Base-by-base conservation (phyloP, 2,113 vertebrate genomes). In the Hymenochirus boettgeri region DNA sequence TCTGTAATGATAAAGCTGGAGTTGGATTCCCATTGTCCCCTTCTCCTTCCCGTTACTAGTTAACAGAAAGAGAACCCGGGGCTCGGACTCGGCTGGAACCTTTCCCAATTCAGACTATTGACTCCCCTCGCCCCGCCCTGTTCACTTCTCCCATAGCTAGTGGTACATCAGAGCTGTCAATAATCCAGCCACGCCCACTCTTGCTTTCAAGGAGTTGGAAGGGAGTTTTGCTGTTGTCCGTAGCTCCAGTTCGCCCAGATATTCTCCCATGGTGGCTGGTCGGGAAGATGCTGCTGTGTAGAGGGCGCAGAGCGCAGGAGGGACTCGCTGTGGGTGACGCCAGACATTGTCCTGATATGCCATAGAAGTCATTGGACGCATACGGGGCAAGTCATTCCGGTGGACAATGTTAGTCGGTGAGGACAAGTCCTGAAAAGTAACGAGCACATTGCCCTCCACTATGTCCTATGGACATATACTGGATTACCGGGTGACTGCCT, bases 211-310 rank as follows among this genome's bases (percentile, higher is more conserved):
- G 55, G 64, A 67, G 64, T 58, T 59, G 45, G 51, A 66, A 31
- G 64, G 55, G 64, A 51, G 55, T 67, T 29, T 35, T 50, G 53
- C 64, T 27, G 64, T n/a, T n/a, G n/a, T n/a, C n/a, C n/a, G n/a
- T n/a, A n/a, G n/a, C n/a, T n/a, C n/a, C n/a, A n/a, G n/a, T 24
- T 53, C 51, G 51, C 10, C 54, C 54, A 65, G 42, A 58, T 35
- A 9, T 35, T 35, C 42, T 50, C 55, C 58, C 55, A 42, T 23
- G 50, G n/a, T 67, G 55, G 5, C 51, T 31, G 45, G 55, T 46
- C 52, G 64, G 55, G 64, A 58, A 67, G 64, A 67, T 51, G 64
- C 64, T 42, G 55, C 42, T 18, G 17, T 21, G 9, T 37, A 1
- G n/a, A 15, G 31, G 63, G 57, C 53, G n/a, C n/a, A n/a, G n/a